Evolutionary conservation across 1,140 invertebrate genomes (phyloP).

Genomic region (Cydia amplana): DNA sequence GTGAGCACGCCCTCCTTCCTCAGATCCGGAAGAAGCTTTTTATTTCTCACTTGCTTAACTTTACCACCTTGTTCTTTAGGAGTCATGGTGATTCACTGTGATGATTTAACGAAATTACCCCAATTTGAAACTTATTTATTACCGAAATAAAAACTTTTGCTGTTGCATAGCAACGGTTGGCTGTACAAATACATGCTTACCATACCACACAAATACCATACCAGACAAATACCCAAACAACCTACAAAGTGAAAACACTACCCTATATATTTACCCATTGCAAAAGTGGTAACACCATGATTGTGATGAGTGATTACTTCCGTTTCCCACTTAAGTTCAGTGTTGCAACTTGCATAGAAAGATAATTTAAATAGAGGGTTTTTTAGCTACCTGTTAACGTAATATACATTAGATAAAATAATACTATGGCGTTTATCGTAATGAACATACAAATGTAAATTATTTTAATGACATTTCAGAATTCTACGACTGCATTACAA

Average conservation of each 20-base stretch:
- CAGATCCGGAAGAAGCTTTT: slow-evolving; percentile 79
- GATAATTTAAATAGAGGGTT: background rate
- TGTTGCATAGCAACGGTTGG: slow-evolving; percentile 6
- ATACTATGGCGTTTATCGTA: background rate
- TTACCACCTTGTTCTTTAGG: slow-evolving; percentile 11
- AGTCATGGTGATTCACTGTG: slow-evolving; percentile 43
- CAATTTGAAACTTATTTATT: slow-evolving; percentile 18
- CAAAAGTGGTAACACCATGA: background rate
- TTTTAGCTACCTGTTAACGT: background rate
- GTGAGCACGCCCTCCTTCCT: slow-evolving; percentile 79
- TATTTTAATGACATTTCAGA: background rate
- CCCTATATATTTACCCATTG: no score
- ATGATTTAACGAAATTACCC: slow-evolving; percentile 15
- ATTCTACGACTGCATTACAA: background rate
- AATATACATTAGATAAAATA: background rate
- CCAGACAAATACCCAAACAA: background rate
- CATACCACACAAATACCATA: no score
- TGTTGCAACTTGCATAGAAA: background rate
- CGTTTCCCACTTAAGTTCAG: background rate
- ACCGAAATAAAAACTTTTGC: background rate
- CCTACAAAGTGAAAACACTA: background rate
- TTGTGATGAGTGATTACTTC: background rate
- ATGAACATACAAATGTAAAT: background rate
- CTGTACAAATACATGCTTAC: no score
- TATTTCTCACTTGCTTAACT: slow-evolving; percentile 76